Conservation (phyloP, 2,113 vertebrate genomes). For the Thymallus thymallus region DNA sequence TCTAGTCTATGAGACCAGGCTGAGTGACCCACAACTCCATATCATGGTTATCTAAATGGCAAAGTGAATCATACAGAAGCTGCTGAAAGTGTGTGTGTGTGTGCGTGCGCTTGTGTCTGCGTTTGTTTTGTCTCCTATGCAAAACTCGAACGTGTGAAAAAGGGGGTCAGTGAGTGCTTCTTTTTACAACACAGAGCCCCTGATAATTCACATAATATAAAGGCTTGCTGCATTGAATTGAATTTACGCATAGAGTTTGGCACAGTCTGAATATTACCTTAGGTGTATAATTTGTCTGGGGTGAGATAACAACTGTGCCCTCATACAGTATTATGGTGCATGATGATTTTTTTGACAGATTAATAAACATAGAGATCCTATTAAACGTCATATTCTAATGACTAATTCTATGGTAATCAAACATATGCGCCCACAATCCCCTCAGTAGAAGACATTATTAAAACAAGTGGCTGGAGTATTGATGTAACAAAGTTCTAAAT, state of each 20-base stretch:
- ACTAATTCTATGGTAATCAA: not conserved
- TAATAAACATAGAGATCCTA: not conserved
- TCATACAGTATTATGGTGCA: not conserved
- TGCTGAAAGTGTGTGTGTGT: constrained; percentile 4
- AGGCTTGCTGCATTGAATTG: too few relatives aligned
- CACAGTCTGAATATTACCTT: not conserved
- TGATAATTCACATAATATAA: too few relatives aligned
- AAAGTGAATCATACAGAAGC: not conserved
- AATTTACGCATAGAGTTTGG: not conserved
- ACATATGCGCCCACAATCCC: constrained; percentile 7
- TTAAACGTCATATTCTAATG: too few relatives aligned
- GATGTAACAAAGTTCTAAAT: too few relatives aligned
- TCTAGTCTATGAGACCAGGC: too few relatives aligned
- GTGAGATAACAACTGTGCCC: not conserved
- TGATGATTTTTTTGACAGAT: not conserved
- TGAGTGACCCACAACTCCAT: not conserved
- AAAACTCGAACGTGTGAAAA: not conserved
- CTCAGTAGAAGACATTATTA: not conserved
- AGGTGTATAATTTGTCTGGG: not conserved
- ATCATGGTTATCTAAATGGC: not conserved
- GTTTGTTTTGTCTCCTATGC: not conserved
- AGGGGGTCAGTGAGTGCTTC: not conserved
- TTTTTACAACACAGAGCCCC: not conserved
- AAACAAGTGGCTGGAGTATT: not conserved
- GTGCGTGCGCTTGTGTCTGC: not conserved